A percentile compares a stretch with the other conserved stretches of the same genome.
Conservation (phyloP, 2,888 invertebrate genomes). For the Mythimna ferrago region DNA sequence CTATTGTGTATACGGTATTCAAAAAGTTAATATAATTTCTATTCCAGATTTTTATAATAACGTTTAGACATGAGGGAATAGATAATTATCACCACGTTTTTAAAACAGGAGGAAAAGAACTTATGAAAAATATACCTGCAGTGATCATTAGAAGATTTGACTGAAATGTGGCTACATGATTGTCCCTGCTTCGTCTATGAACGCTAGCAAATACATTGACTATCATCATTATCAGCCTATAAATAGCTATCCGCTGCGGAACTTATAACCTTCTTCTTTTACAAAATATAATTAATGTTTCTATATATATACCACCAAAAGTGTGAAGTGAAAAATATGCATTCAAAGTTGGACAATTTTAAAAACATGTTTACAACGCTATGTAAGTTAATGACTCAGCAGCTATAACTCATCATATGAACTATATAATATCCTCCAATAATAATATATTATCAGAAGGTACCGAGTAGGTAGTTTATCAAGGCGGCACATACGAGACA, state of each 20-base stretch:
- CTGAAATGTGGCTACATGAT: background rate
- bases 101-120: background rate
- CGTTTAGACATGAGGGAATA: too few species aligned
- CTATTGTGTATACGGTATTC: too few species aligned
- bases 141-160: background rate
- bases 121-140: background rate
- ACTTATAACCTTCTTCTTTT: too few species aligned
- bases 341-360: background rate
- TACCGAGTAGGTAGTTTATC: slow-evolving; percentile 53
- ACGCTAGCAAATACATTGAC: background rate
- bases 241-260: too few species aligned
- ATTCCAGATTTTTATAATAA: too few species aligned
- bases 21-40: too few species aligned
- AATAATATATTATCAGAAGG: slow-evolving; percentile 31
- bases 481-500: slow-evolving; percentile 61
- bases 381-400: slow-evolving; percentile 20
- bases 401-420: slow-evolving; percentile 10
- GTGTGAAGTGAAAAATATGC: background rate
- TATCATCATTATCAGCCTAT: background rate
- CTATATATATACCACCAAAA: background rate
- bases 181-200: background rate
- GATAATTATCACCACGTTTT: background rate
- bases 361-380: slow-evolving; percentile 20
- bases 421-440: slow-evolving; percentile 18
- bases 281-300: too few species aligned